Conservation (phyloP, 2,888 invertebrate species). For the Teinopalpus imperialis region DNA sequence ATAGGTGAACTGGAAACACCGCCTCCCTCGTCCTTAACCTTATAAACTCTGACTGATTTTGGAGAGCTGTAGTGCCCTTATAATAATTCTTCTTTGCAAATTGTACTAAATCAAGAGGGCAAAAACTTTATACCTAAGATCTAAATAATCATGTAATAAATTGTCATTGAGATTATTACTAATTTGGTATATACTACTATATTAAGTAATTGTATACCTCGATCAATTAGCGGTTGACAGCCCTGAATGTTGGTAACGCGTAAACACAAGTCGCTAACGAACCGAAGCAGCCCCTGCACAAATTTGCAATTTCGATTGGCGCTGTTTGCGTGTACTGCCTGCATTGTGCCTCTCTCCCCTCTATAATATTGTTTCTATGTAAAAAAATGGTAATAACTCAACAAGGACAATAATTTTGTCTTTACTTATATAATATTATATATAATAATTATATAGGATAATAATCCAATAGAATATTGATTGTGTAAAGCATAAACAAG, state of each 20-base stretch:
- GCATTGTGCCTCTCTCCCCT: constrained; percentile 42
- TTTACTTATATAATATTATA: not conserved
- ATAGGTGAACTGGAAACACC: no score
- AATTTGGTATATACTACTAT: constrained; percentile 42
- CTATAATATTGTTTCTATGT: constrained; percentile 40
- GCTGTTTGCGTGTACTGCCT: constrained; percentile 61
- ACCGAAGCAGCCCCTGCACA: constrained; percentile 77
- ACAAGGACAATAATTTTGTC: not conserved
- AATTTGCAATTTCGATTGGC: constrained; percentile 81
- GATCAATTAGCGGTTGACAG: constrained; percentile 68
- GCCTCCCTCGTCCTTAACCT: no score
- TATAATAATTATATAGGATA: no score
- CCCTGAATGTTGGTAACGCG: constrained; percentile 71
- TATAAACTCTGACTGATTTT: no score
- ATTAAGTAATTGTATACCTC: constrained; percentile 57
- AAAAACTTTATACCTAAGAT: no score
- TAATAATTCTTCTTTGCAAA: no score
- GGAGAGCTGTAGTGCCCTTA: no score
- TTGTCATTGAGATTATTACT: constrained; percentile 10
- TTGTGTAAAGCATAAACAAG: no score
- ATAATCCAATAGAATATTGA: constrained; percentile 36
- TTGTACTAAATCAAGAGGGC: no score
- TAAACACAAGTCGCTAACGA: constrained; percentile 81
- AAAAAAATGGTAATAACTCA: constrained; percentile 44
- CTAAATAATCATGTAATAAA: no score